A percentile compares a stretch with the other conserved stretches of the same genome.
Conservation (phyloP, 2,113 vertebrate species). For the Australoheros scitulus region DNA sequence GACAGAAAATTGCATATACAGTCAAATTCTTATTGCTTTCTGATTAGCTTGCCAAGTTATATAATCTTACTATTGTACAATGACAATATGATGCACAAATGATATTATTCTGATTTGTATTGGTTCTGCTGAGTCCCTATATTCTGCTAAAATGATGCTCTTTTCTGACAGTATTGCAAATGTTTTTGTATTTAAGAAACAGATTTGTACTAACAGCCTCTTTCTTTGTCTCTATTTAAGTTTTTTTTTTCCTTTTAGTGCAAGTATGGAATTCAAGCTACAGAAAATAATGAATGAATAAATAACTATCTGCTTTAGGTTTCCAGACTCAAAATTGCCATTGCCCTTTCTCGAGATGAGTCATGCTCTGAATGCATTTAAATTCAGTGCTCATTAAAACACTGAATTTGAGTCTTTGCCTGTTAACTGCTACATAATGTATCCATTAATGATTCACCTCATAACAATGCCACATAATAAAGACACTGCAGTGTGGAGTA, state of each 20-base stretch:
- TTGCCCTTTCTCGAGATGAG: background rate
- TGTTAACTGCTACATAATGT: background rate
- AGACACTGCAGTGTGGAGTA: background rate
- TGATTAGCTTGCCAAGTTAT: conserved; percentile 34
- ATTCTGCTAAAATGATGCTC: conserved; percentile 73
- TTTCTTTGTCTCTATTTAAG: conserved; percentile 73
- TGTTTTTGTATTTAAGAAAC: conserved; percentile 84
- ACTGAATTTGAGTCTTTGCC: background rate
- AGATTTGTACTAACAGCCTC: conserved; percentile 80
- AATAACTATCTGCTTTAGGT: conserved; percentile 68
- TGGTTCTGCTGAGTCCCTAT: conserved; percentile 70
- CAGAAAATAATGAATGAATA: conserved; percentile 78
- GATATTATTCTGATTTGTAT: conserved; percentile 54
- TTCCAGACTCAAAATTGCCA: conserved; percentile 1
- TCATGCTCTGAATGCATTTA: background rate
- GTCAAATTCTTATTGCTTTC: conserved; percentile 37
- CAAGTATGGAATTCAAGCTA: conserved; percentile 68
- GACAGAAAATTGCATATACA: conserved; percentile 46
- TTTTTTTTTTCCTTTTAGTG: conserved; percentile 63
- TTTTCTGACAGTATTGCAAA: conserved; percentile 83
- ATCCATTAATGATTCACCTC: conserved; percentile 11
- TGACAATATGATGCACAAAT: conserved; percentile 31
- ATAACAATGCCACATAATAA: background rate
- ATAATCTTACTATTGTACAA: conserved; percentile 43
- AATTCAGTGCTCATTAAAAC: conserved; percentile 6